These are phyloP conservation scores for Caenorhabditis wallacei DNA, from an alignment of 2,888 invertebrate genomes.

Conservation along the genomic window DNA sequence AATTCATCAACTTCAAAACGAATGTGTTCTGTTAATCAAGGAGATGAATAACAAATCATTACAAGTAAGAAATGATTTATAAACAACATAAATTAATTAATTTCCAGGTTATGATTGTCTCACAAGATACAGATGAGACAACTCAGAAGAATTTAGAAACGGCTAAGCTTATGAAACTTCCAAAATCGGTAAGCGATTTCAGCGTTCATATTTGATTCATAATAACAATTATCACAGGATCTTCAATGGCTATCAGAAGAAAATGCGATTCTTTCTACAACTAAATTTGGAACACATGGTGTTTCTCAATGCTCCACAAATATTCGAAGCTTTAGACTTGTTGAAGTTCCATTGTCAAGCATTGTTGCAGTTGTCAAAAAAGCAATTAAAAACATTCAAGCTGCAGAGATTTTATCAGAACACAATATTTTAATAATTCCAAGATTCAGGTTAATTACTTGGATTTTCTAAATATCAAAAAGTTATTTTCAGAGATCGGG, in stretches of 20 bases:
- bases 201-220: neutral
- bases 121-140: slow-evolving; percentile 23
- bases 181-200: neutral
- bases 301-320: slow-evolving; percentile 4
- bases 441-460: slow-evolving; percentile 47
- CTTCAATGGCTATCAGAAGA: slow-evolving; percentile 31
- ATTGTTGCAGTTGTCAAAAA: slow-evolving; percentile 55
- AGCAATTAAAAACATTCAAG: slow-evolving; percentile 30
- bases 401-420: slow-evolving; percentile 53
- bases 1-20: slow-evolving; percentile 59
- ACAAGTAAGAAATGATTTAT: slow-evolving; percentile 18
- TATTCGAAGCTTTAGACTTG: slow-evolving; percentile 36
- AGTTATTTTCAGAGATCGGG: slow-evolving; percentile 33
- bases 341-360: slow-evolving; percentile 48
- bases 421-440: slow-evolving; percentile 44
- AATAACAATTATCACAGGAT: slow-evolving; percentile 5
- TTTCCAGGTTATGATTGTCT: slow-evolving; percentile 34
- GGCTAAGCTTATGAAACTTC: neutral
- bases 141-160: slow-evolving; percentile 1
- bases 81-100: too few relatives aligned
- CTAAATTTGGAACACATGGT: slow-evolving; percentile 23
- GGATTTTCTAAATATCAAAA: neutral
- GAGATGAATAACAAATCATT: slow-evolving; percentile 45
- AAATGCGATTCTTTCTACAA: neutral
- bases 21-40: slow-evolving; percentile 65